phyloP scores from a whole-genome alignment of 1,140 invertebrate genomes.

The Drosophila melanica region DNA sequence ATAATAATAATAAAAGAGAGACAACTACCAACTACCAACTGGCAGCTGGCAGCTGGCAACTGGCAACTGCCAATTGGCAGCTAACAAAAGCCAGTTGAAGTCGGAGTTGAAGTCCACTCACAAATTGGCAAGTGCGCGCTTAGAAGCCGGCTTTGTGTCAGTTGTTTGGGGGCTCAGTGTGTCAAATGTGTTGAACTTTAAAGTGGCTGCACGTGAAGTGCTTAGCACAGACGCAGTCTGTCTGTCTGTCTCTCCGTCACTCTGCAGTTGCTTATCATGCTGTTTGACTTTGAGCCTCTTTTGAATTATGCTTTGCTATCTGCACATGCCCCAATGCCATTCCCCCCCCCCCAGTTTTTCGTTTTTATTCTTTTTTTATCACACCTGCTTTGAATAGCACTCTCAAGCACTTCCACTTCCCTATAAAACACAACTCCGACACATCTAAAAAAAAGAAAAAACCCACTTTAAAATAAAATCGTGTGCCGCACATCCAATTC shows the following conservation, averaged over 20 bases:
- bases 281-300: conserved; percentile 72
- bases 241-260: conserved; percentile 28
- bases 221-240: conserved; percentile 29
- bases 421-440: background rate
- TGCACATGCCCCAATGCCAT: conserved; percentile 49
- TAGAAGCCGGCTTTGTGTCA: conserved; percentile 70
- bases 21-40: conserved; percentile 14
- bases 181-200: conserved; percentile 75
- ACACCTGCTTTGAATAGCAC: conserved; percentile 71
- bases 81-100: conserved; percentile 19
- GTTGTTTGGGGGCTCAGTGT: conserved; percentile 59
- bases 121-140: conserved; percentile 59
- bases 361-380: conserved; percentile 61
- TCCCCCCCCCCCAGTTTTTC: conserved; percentile 27
- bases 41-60: conserved; percentile 14
- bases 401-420: conserved; percentile 11
- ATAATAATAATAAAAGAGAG: conserved; percentile 5
- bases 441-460: background rate
- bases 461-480: conserved; percentile 29
- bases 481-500: conserved; percentile 24
- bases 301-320: conserved; percentile 70
- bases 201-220: conserved; percentile 64
- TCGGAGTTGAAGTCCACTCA: conserved; percentile 24
- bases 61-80: conserved; percentile 25
- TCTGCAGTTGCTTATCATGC: conserved; percentile 64